These are phyloP conservation scores for Cephalopterus ornatus DNA, from an alignment of 2,113 vertebrate species.

Conservation along the genomic window DNA sequence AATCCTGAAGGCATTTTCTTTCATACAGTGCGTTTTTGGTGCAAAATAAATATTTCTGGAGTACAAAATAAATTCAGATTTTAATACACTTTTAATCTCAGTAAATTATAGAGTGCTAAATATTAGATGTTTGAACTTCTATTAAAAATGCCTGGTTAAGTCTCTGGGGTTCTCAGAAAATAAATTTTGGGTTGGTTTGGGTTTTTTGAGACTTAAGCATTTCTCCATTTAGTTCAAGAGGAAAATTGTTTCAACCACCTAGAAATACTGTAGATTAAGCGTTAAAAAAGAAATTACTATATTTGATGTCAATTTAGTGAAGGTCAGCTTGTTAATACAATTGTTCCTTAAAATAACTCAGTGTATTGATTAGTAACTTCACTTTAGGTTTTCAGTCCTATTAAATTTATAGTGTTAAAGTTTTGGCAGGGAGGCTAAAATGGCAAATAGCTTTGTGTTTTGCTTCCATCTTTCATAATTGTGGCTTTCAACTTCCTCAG, in stretches of 20 bases:
- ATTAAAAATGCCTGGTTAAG: background rate
- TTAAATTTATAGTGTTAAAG: background rate
- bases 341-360: background rate
- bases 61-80: background rate
- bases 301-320: background rate
- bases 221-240: background rate
- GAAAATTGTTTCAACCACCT: background rate
- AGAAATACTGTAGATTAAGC: background rate
- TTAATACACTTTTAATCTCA: background rate
- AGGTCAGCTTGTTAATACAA: background rate
- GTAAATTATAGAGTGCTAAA: background rate
- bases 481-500: background rate
- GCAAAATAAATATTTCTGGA: background rate
- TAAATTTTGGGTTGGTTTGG: background rate
- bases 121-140: background rate
- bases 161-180: background rate
- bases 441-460: background rate
- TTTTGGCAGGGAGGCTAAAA: background rate
- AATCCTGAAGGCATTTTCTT: background rate
- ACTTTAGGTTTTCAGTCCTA: background rate
- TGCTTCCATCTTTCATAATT: background rate
- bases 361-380: background rate
- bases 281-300: background rate
- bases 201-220: background rate
- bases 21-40: background rate